Base-by-base conservation (phyloP, 2,113 vertebrate genomes). In the Triplophysa tibetana region DNA sequence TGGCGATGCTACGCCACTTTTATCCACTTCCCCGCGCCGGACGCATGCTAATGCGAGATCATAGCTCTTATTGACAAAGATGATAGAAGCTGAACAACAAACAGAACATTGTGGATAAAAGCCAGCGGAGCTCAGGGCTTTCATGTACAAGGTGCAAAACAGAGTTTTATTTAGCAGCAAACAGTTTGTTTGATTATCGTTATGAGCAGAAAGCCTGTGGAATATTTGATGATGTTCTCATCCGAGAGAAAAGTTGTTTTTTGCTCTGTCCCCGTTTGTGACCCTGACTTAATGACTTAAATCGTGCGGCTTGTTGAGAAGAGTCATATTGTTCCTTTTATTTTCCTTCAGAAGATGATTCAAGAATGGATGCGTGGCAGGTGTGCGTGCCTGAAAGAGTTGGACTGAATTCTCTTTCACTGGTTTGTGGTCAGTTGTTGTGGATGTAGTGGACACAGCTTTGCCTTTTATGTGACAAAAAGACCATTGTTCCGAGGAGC, bases 1-100 rank as follows among this genome's bases (percentile, higher is more conserved):
- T 95, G 93, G 93, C 95, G 93, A 93, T 95, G 92, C 90, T 91
- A 93, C 92, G 88, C 93, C 93, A 95, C 94, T 92, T 94, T 92
- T 84, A 92, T 94, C 92, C 92, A 93, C 93, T 94, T 94, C 92
- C 91, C 91, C 90, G 92, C 89, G 88, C 91, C 78, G 86, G 88
- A 89, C 85, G 91, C 93, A 91, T 92, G 93, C 89, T 93, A 88
- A 93, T 92, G 87, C 74, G 83, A 91, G 90, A 87, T 88, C 91
- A 79, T 72, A 84, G 89, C 75, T 85, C 82, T 77, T 90, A 91
- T 90, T 93, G 87, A 88, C 75, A 83, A 61, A 89, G 87, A 88
- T 88, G 82, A 89, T 83, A 88, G 86, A 89, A 87, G 79, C 80
- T 62, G 83, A 66, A 66, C 64, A 17, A 82, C 80, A 9, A 82